Percentiles rank a stretch among this genome's conserved stretches.
These are phyloP conservation scores for Hydrozoanthus tunicans DNA, from an alignment of 64 coral and sea anemone species.

Conservation along the genomic window DNA sequence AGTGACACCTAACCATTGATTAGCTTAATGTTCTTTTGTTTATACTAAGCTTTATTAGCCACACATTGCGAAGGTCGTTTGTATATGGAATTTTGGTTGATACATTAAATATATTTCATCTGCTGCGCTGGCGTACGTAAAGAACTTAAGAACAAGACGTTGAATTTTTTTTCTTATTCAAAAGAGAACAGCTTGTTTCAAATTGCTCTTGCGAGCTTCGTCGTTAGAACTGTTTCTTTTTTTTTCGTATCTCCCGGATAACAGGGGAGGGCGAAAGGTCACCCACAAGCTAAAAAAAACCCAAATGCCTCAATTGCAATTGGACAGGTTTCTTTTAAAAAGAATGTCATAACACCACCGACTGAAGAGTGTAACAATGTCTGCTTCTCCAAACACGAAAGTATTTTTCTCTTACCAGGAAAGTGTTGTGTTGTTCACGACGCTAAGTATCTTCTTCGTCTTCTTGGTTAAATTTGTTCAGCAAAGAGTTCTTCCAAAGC, in stretches of 20 bases:
- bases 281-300: too few relatives aligned
- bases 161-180: too few relatives aligned
- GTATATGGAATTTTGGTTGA: not conserved
- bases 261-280: too few relatives aligned
- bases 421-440: not conserved
- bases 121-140: too few relatives aligned
- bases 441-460: not conserved
- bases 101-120: not conserved
- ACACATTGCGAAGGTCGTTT: not conserved
- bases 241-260: too few relatives aligned
- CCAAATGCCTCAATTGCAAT: too few relatives aligned
- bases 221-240: too few relatives aligned
- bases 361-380: not conserved
- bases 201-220: too few relatives aligned
- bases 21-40: not conserved
- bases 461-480: not conserved
- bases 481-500: not conserved
- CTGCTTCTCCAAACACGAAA: not conserved
- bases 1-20: not conserved
- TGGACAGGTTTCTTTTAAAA: too few relatives aligned
- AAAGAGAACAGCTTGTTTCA: too few relatives aligned
- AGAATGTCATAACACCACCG: not conserved
- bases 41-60: not conserved
- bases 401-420: not conserved
- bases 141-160: too few relatives aligned